Base-by-base conservation (phyloP, 1,140 invertebrate species). In the Ostrea edulis region DNA sequence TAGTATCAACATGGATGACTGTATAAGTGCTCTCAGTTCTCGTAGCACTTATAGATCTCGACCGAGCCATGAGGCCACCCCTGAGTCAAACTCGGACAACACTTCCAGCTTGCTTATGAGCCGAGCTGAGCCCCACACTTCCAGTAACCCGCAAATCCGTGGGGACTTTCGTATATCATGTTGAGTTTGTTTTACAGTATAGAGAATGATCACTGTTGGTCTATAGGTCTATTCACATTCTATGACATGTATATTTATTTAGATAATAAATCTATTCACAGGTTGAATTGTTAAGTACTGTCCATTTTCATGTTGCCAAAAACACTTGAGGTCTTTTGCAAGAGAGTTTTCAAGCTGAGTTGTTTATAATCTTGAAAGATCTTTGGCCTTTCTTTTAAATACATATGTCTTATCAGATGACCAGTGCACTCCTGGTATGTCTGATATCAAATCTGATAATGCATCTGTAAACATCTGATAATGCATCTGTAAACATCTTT, bases 151-250 rank as follows among this genome's bases (percentile, higher is more conserved):
- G 8, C 68, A 77, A 25, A 77, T 77, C 68, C 68, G 68, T 11
- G 68, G 68, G 20, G 82, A 83, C 52, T 52, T 83, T 83, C 82
- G 82, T 83, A 83, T 83, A n/a, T 53, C 82, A 53, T 83, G 82
- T 52, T 83, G 44, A 83, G 14, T 35, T 25, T 77, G 68, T 62
- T 62, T 62, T 62, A 62, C 17, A 29, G 29, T 11, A 29, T 22
- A 71, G 7, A 29, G 65, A 22, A 71, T 25, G 65, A 71, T 71
- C 7, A 77, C 68, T 77, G 68, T 14, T 77, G 68, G 68, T 77
- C 68, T 29, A 35, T 77, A 14, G 25, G 35, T 77, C 68, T 77
- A 44, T 25, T 77, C 22, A 35, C 58, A 62, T 62, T 62, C 58
- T 77, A 77, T 77, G 25, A 77, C 25, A 77, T 77, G 68, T 77